Conservation (phyloP, 1,140 invertebrate species). For the Bicyclus anynana region DNA sequence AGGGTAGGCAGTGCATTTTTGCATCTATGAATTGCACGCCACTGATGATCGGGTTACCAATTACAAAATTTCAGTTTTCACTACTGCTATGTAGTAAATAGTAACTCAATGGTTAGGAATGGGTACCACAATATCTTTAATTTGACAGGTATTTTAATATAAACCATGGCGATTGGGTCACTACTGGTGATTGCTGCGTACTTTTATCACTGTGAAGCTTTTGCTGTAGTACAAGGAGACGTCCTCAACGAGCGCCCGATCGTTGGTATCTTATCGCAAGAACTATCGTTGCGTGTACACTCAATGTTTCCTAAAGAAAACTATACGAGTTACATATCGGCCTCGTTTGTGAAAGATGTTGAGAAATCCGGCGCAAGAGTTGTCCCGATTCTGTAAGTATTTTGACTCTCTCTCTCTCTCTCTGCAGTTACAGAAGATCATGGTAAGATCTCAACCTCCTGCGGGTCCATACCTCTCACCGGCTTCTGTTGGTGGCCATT, state of each 20-base stretch:
- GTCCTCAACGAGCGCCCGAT: conserved; percentile 72
- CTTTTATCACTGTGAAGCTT: conserved; percentile 48
- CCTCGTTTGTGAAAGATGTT: conserved; percentile 92
- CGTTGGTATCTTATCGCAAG: conserved; percentile 82
- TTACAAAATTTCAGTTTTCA: too few species aligned
- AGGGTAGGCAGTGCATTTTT: too few species aligned
- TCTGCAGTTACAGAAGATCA: too few species aligned
- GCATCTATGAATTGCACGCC: too few species aligned
- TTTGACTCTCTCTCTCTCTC: too few species aligned
- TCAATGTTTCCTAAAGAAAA: conserved; percentile 67
- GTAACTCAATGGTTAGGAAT: too few species aligned
- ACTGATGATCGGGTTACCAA: too few species aligned
- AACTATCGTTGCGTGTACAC: conserved; percentile 76
- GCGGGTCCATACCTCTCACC: too few species aligned
- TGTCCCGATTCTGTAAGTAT: conserved; percentile 89
- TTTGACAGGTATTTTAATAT: conserved; percentile 34
- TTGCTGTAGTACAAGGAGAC: conserved; percentile 22
- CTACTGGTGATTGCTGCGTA: conserved; percentile 37
- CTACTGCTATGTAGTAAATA: too few species aligned
- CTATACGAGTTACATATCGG: conserved; percentile 85
- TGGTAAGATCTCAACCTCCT: too few species aligned
- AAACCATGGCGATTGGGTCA: conserved; percentile 39
- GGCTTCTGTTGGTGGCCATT: too few species aligned
- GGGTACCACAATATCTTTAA: too few species aligned
- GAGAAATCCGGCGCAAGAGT: conserved; percentile 90